Percentiles rank a stretch among this genome's conserved stretches.
phyloP scores from a whole-genome alignment of 1,140 invertebrate genomes.

The Drosophila elegans region DNA sequence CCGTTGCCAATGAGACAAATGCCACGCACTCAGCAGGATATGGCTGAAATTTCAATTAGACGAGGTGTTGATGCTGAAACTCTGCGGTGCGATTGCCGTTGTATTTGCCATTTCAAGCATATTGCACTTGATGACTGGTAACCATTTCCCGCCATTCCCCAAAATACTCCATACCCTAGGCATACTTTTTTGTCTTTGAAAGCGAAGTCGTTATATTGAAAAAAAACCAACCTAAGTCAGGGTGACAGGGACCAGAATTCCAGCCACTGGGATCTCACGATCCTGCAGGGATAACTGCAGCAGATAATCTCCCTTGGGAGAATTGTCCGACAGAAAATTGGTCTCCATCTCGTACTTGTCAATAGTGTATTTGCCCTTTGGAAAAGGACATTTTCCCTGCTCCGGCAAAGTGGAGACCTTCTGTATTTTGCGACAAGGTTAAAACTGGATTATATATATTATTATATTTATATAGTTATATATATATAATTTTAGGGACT shows the following conservation, averaged over 20 bases:
- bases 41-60: slow-evolving; percentile 75
- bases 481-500: no score
- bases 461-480: no score
- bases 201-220: slow-evolving; percentile 57
- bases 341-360: slow-evolving; percentile 70
- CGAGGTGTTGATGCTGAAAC: slow-evolving; percentile 79
- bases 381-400: slow-evolving; percentile 57
- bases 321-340: slow-evolving; percentile 62
- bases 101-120: slow-evolving; percentile 56
- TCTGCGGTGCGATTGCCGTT: slow-evolving; percentile 33
- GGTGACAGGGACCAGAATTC: slow-evolving; percentile 50
- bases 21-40: slow-evolving; percentile 38
- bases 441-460: neutral
- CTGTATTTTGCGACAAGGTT: slow-evolving; percentile 15
- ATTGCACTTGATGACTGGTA: slow-evolving; percentile 37
- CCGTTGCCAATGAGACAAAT: slow-evolving; percentile 72
- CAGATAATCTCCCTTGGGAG: slow-evolving; percentile 63
- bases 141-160: neutral
- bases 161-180: neutral
- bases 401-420: slow-evolving; percentile 59
- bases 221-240: slow-evolving; percentile 37
- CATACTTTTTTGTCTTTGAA: slow-evolving; percentile 50
- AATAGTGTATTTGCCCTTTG: slow-evolving; percentile 62
- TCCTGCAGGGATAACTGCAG: slow-evolving; percentile 49
- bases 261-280: slow-evolving; percentile 45